Evolutionary conservation across 2,113 vertebrate species (phyloP), one percentile per base, ranked within the genome.

Genomic region (Corapipo altera): DNA sequence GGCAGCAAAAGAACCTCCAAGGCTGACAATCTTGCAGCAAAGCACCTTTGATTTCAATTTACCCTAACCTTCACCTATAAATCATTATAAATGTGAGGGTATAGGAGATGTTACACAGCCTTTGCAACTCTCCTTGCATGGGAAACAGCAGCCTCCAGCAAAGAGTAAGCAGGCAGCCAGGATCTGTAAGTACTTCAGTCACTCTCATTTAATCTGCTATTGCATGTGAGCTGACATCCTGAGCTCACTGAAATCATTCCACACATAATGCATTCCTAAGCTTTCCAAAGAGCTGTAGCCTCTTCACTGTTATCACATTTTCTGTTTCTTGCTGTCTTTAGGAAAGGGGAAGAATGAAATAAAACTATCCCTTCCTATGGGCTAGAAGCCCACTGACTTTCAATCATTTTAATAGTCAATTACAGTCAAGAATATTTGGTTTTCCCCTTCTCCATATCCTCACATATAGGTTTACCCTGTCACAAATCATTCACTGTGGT

Each of bases 381-480:
- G 46, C 79, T 95, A 39, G 89, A 70, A 96, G 35, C 57, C 28
- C n/a, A 77, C 27, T 78, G 87, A 57, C 58, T 95, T 95, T 96
- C 85, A 88, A 61, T 96, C 92, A 88, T 91, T 92, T 88, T 81
- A 88, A 94, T 74, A 86, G 89, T 80, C 92, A 84, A 89, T 93
- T 97, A 85, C 67, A 80, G 64, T 85, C 85, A 79, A 84, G 77
- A 77, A 69, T 57, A 89, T 95, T 92, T 92, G 37, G 71, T 94
- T 95, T 94, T 76, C 39, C 24, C 21, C 73, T 93, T 94, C 70
- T 88, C 71, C 46, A 18, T 75, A 27, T 59, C 81, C 72, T 82
- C 70, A 76, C 39, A 70, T 44, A 80, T 51, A 87, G 66, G 79
- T 82, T 52, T 89, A 21, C 43, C 72, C 80, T 79, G 43, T 88